These are phyloP conservation scores for Knipowitschia caucasica DNA, from an alignment of 2,797 vertebrate genomes.

Conservation along the genomic window DNA sequence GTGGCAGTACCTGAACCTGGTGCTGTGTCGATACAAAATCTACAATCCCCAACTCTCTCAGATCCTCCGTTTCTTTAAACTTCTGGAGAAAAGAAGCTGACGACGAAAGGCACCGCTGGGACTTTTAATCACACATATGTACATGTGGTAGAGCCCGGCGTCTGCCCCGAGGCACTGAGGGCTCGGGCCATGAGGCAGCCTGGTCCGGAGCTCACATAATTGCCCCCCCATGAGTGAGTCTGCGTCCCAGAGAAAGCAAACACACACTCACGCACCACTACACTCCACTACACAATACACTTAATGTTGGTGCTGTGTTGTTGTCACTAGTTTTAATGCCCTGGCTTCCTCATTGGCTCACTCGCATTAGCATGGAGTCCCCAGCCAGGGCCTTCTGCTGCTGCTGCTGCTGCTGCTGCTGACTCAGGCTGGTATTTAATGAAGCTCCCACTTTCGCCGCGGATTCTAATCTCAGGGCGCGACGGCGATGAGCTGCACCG, in stretches of 20 bases:
- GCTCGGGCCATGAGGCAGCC: constrained; percentile 57
- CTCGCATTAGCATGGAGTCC: constrained; percentile 35
- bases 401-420: constrained; percentile 59
- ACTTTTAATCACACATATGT: constrained; percentile 31
- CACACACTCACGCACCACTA: constrained; percentile 9
- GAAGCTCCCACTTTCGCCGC: constrained; percentile 69
- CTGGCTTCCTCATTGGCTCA: constrained; percentile 24
- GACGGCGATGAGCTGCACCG: constrained; percentile 45
- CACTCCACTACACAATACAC: constrained; percentile 40
- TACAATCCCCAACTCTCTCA: no score
- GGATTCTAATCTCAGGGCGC: constrained; percentile 67
- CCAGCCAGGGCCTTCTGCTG: constrained; percentile 38
- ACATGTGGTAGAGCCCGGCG: constrained; percentile 8
- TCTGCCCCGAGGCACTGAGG: constrained; percentile 53
- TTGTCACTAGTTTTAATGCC: constrained; percentile 46
- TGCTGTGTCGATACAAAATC: no score
- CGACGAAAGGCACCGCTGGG: constrained; percentile 20
- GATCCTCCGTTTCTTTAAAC: no score
- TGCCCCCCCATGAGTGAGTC: constrained; percentile 58
- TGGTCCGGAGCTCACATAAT: constrained; percentile 61
- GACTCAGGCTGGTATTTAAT: constrained; percentile 79
- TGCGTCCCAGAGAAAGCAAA: constrained; percentile 36
- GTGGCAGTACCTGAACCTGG: no score
- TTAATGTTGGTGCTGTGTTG: constrained; percentile 37
- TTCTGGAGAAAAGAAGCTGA: constrained; percentile 30